Evolutionary conservation across 2,797 vertebrate species (phyloP), one percentile per base, ranked within the genome.

Genomic region (Bucorvus abyssinicus): DNA sequence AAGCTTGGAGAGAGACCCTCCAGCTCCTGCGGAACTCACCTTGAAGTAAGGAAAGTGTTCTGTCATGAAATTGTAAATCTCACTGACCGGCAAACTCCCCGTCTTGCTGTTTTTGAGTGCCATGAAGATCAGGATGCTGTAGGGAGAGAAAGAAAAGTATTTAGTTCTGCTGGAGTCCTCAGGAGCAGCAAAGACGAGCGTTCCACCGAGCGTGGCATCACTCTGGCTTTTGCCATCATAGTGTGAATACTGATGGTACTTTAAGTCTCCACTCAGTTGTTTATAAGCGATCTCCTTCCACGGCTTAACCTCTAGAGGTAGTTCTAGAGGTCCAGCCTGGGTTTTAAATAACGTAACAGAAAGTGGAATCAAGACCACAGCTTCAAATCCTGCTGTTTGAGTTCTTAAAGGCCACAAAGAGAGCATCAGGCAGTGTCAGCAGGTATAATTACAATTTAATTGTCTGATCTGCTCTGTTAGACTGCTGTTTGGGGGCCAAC

Each of bases 21-120:
- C 16, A 19, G 17, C 11, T 27, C 38, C 67, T 2, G 32, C 47
- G 56, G 55, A 88, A 93, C 97, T 98, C 97, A 99, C 99, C 99
- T 99, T 99, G 93, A 99, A 99, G 93, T 99, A 99, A 40, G 99
- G 99, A 82, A 99, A 99, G 96, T 99, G 98, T 93, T 99, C 99
- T 0, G 99, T 99, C 99, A 99, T 99, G 97, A 99, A 99, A 97
- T 98, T 99, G 98, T 99, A 99, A 98, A 99, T 99, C 98, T 99
- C 99, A 50, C 99, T 99, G 97, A 99, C 99, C 4, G 99, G 99
- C 85, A 99, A 98, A 89, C 99, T 99, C 80, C 99, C 99, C 2
- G 99, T 99, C 97, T 98, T 99, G 96, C 99, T 99, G 98, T 99
- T 99, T 98, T 98, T 99, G 88, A 99, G 97, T 79, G 99, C 99